Conservation (phyloP, 2,888 invertebrate genomes). For the Polymixis lichenea region DNA sequence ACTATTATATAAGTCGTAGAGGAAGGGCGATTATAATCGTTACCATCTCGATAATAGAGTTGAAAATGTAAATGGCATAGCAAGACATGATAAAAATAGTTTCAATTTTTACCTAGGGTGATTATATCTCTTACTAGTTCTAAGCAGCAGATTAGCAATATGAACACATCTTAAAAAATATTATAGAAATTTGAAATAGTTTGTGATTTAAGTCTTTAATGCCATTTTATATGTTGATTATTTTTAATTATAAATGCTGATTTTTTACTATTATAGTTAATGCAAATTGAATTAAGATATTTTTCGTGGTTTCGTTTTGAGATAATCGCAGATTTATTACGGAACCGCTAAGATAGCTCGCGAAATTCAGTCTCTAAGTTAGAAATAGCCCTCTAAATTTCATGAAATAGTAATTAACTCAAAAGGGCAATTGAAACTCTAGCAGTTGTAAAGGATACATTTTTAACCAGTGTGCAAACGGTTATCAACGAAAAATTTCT, state of each 20-base stretch:
- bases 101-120: constrained; percentile 43
- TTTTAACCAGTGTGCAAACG: no score
- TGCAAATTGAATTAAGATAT: constrained; percentile 30
- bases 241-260: constrained; percentile 42
- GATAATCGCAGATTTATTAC: constrained; percentile 49
- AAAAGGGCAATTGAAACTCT: no score
- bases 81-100: constrained; percentile 42
- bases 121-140: constrained; percentile 49
- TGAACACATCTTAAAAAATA: constrained; percentile 24
- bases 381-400: neutral
- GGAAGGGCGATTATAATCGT: neutral
- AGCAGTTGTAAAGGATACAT: no score
- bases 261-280: constrained; percentile 34
- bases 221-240: constrained; percentile 43
- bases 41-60: constrained; percentile 13
- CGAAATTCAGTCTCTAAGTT: neutral
- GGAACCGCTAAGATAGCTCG: neutral
- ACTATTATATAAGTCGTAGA: neutral
- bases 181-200: constrained; percentile 28
- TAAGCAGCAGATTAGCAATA: constrained; percentile 47
- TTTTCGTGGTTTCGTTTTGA: constrained; percentile 41
- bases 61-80: constrained; percentile 31
- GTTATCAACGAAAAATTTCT: no score
- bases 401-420: no score
- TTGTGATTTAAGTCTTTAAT: constrained; percentile 24